A percentile compares a stretch with the other conserved stretches of the same genome.
Conservation (phyloP, 2,888 invertebrate species). For the Tromatobia lineatoria region DNA sequence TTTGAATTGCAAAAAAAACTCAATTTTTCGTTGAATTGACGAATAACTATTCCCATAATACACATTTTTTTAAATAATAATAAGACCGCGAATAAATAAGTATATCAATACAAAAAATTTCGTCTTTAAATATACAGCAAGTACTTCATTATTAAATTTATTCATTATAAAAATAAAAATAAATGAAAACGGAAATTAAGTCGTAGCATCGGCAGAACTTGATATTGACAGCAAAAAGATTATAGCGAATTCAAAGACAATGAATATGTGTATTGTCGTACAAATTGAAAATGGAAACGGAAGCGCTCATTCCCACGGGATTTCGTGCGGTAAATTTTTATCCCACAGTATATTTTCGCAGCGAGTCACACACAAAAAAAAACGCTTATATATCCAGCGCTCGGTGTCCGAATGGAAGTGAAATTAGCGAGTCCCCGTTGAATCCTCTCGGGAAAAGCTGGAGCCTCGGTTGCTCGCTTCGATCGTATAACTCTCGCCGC, state of each 20-base stretch:
- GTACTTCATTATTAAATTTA: no score
- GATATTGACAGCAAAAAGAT: neutral
- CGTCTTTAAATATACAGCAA: neutral
- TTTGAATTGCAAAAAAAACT: no score
- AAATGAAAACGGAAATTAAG: neutral
- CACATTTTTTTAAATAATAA: no score
- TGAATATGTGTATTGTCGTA: neutral
- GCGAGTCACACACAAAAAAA: conserved; percentile 9
- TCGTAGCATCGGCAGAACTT: neutral
- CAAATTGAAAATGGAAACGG: conserved; percentile 17
- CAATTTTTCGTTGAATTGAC: no score
- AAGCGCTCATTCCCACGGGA: conserved; percentile 66
- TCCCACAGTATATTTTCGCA: conserved; percentile 63
- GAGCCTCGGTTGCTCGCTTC: conserved; percentile 29
- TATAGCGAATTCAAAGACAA: neutral
- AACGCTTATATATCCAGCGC: conserved; percentile 1
- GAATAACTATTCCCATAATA: no score
- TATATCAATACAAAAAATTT: no score
- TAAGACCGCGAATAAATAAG: no score
- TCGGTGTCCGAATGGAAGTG: conserved; percentile 74
- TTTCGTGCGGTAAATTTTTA: conserved; percentile 65
- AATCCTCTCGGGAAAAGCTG: conserved; percentile 76
- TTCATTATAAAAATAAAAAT: neutral
- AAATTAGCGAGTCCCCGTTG: conserved; percentile 82
- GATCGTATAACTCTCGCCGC: conserved; percentile 33